A percentile compares a stretch with the other conserved stretches of the same genome.
Evolutionary conservation across 1,140 invertebrate genomes (phyloP).

Genomic region (Luehdorfia chinensis): DNA sequence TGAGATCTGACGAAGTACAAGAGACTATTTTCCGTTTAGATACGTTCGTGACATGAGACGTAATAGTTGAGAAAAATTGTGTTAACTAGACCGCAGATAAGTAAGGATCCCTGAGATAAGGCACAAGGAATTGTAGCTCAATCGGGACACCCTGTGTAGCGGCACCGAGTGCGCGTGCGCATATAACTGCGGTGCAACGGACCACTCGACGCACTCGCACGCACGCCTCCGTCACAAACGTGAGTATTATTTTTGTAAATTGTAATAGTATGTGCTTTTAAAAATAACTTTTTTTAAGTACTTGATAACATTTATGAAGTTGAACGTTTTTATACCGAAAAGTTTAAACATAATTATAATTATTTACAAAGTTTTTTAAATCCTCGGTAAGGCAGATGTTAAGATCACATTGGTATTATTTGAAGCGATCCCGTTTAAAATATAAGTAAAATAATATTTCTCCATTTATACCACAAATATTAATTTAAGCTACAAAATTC

Average conservation of each 20-base stretch:
- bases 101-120: neutral
- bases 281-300: neutral
- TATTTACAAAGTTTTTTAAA: too few relatives aligned
- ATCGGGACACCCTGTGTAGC: conserved; percentile 44
- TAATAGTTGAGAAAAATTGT: neutral
- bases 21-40: neutral
- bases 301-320: too few relatives aligned
- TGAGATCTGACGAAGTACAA: neutral
- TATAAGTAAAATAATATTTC: too few relatives aligned
- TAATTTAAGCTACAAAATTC: too few relatives aligned
- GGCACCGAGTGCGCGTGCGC: conserved; percentile 40
- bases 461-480: too few relatives aligned
- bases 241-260: conserved; percentile 37
- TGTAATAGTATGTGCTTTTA: neutral
- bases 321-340: neutral
- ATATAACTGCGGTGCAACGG: conserved; percentile 48
- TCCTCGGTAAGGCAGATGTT: too few relatives aligned
- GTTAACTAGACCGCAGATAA: neutral
- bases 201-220: conserved; percentile 41
- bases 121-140: neutral
- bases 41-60: neutral
- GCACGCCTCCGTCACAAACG: conserved; percentile 41
- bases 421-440: neutral
- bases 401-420: too few relatives aligned
- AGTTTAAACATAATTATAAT: neutral